Evolutionary conservation across 2,888 invertebrate species (phyloP).

Genomic region (Thecocarcelia acutangulata): DNA sequence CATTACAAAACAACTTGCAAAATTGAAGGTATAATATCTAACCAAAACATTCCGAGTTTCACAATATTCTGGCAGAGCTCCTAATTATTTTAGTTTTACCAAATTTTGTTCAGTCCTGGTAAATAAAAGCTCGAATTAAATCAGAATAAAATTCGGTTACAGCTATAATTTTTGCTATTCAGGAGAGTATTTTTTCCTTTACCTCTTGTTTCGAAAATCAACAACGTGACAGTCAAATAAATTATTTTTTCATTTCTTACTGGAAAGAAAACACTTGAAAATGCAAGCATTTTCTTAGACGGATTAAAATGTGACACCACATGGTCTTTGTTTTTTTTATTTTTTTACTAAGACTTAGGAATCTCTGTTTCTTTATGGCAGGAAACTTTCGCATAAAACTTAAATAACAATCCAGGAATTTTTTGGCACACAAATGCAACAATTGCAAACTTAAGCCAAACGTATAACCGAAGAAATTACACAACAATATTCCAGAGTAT

Average conservation of each 20-base stretch:
- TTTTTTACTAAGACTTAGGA: slow-evolving; percentile 12
- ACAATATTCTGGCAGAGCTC: no score
- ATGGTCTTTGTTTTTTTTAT: no score
- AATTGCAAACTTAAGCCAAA: slow-evolving; percentile 1
- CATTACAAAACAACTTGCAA: no score
- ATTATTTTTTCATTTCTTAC: background rate
- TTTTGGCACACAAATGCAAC: slow-evolving; percentile 21
- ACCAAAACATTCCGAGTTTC: no score
- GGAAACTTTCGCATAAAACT: slow-evolving; percentile 37
- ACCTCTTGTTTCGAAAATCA: background rate
- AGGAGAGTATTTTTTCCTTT: slow-evolving; percentile 5
- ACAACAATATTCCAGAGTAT: slow-evolving; percentile 22
- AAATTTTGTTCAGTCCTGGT: no score
- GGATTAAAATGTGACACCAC: slow-evolving; percentile 4
- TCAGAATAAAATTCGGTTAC: no score
- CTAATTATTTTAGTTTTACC: no score
- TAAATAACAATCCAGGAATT: slow-evolving; percentile 1
- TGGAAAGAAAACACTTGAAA: slow-evolving; percentile 20
- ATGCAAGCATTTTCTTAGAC: background rate
- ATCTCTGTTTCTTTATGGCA: slow-evolving; percentile 30
- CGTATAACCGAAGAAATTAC: slow-evolving; percentile 20
- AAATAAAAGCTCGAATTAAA: no score
- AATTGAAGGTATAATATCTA: no score
- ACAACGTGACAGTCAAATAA: background rate
- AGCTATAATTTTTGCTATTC: no score